Conservation (phyloP, 1,140 invertebrate species). For the Plodia interpunctella region DNA sequence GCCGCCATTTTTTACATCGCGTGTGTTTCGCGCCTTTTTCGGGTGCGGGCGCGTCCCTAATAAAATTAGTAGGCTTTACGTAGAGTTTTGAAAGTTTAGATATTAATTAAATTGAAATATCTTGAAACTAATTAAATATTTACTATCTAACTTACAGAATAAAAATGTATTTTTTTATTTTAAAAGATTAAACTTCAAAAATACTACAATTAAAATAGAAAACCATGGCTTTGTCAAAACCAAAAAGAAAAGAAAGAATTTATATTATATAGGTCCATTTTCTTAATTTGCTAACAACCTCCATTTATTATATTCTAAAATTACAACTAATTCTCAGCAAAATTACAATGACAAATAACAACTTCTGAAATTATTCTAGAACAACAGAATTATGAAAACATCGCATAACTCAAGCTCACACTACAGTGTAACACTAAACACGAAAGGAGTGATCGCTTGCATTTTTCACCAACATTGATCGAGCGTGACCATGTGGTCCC, state of each 20-base stretch:
- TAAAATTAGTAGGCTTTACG: constrained; percentile 70
- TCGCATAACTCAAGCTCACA: constrained; percentile 6
- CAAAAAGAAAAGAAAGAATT: too few species aligned
- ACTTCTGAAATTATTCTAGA: constrained; percentile 4
- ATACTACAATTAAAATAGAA: too few species aligned
- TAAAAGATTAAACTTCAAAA: too few species aligned
- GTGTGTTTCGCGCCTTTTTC: constrained; percentile 76
- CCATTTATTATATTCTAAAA: too few species aligned
- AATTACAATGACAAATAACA: constrained; percentile 35
- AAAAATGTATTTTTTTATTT: too few species aligned
- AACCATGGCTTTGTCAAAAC: too few species aligned
- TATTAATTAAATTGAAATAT: background rate
- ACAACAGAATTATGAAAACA: background rate
- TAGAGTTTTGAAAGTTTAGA: constrained; percentile 47
- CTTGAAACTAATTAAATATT: too few species aligned
- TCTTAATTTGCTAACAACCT: too few species aligned
- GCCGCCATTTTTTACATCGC: constrained; percentile 75
- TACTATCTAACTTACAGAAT: too few species aligned
- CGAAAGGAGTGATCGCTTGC: constrained; percentile 2
- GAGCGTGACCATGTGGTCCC: background rate
- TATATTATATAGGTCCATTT: too few species aligned
- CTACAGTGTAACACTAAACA: constrained; percentile 1
- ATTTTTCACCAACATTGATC: constrained; percentile 4
- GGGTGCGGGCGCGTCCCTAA: constrained; percentile 69
- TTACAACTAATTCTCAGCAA: background rate